A percentile compares a stretch with the other conserved stretches of the same genome.
These are phyloP conservation scores for Callospermophilus lateralis DNA, from an alignment of 2,113 vertebrate species.

Conservation along the genomic window DNA sequence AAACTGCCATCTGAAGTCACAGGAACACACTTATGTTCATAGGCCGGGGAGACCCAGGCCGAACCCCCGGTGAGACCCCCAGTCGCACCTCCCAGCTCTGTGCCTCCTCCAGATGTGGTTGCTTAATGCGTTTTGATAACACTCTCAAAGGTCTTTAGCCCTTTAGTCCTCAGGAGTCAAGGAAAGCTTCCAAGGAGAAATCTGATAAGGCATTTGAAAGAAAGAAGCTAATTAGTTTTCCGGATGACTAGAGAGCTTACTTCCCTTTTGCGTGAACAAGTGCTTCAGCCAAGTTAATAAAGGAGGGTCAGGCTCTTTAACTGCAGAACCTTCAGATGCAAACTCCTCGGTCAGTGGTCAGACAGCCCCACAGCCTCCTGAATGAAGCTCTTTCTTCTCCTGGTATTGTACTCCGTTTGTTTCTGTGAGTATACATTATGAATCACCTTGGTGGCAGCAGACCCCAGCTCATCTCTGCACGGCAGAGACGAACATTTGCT, in stretches of 20 bases:
- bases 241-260: not conserved
- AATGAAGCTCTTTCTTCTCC: not conserved
- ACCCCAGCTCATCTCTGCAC: not conserved
- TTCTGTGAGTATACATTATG: not conserved
- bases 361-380: not conserved
- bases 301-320: not conserved
- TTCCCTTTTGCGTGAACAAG: not conserved
- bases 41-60: no score
- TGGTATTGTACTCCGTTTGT: not conserved
- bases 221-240: slow-evolving; percentile 53
- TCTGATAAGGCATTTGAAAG: not conserved
- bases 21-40: slow-evolving; percentile 15
- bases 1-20: not conserved
- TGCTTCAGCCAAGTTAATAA: not conserved
- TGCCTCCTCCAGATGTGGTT: not conserved
- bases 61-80: no score
- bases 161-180: not conserved
- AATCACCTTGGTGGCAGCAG: not conserved
- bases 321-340: not conserved
- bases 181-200: not conserved
- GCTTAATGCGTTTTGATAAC: not conserved
- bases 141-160: not conserved
- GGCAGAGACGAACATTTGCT: not conserved
- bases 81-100: not conserved
- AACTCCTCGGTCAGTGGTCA: not conserved